phyloP scores from a whole-genome alignment of 2,797 vertebrate genomes.

The Ambastaia sidthimunki region DNA sequence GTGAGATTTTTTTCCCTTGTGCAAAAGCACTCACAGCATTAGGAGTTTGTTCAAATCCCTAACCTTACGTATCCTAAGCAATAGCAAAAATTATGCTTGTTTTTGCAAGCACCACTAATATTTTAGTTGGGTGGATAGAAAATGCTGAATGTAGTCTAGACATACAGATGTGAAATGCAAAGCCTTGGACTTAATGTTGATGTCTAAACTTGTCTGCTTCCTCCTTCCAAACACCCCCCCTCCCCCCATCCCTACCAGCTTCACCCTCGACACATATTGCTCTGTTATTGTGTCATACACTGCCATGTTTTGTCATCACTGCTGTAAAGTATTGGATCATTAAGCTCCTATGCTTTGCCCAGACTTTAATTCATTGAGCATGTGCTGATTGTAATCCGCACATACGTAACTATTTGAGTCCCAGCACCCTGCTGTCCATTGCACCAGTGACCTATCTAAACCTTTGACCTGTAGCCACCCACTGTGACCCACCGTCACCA shows the following conservation, averaged over 20 bases:
- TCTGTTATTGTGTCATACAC: slow-evolving; percentile 39
- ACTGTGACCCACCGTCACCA: background rate
- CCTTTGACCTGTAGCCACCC: slow-evolving; percentile 19
- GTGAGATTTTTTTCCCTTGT: background rate
- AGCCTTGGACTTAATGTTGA: slow-evolving; percentile 10
- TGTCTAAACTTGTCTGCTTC: slow-evolving; percentile 2
- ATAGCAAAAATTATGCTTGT: background rate
- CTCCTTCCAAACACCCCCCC: background rate
- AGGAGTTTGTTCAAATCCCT: background rate
- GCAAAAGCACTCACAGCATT: background rate
- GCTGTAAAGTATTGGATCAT: no score
- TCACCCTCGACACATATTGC: slow-evolving; percentile 14
- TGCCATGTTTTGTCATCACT: slow-evolving; percentile 20
- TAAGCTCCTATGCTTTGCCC: no score
- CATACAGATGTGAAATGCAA: slow-evolving; percentile 16
- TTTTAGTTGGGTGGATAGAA: slow-evolving; percentile 25
- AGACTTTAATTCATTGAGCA: no score
- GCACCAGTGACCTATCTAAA: slow-evolving; percentile 19
- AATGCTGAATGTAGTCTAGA: slow-evolving; percentile 41
- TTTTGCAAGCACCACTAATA: background rate
- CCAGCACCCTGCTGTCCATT: background rate
- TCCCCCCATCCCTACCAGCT: slow-evolving; percentile 12
- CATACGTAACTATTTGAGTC: background rate
- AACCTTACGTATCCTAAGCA: background rate
- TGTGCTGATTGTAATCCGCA: background rate